phyloP scores from a whole-genome alignment of 2,113 vertebrate genomes.

The Cyrtonyx montezumae region DNA sequence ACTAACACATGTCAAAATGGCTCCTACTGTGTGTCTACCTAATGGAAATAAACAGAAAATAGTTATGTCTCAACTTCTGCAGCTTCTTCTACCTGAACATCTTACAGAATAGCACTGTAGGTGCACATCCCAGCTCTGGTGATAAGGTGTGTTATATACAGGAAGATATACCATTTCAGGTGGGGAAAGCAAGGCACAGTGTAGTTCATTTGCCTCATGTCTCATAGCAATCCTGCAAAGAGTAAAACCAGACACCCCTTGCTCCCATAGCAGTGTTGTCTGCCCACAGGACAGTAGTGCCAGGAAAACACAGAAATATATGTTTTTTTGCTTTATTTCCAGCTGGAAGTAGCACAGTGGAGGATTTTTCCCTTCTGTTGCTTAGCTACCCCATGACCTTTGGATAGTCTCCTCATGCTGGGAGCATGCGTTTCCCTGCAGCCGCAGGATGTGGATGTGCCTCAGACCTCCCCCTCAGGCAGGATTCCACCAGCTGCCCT shows the following conservation, averaged over 20 bases:
- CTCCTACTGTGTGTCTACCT: constrained; percentile 54
- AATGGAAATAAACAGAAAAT: constrained; percentile 51
- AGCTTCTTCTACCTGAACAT: constrained; percentile 7
- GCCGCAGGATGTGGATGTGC: neutral
- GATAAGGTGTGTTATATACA: neutral
- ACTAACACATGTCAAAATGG: constrained; percentile 67
- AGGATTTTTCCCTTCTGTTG: constrained; percentile 46
- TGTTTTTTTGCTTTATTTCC: neutral
- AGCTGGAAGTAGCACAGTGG: constrained; percentile 24
- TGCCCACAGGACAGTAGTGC: neutral
- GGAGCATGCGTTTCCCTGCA: constrained; percentile 7
- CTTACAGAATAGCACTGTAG: neutral
- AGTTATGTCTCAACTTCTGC: constrained; percentile 1
- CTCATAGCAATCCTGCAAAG: neutral
- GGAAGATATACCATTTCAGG: neutral
- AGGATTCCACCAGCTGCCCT: constrained; percentile 38
- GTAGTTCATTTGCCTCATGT: neutral
- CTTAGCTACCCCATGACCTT: constrained; percentile 61
- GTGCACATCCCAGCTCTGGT: neutral
- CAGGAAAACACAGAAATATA: neutral
- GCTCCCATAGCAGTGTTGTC: neutral
- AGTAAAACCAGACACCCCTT: neutral
- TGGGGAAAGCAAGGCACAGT: neutral
- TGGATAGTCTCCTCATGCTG: constrained; percentile 49
- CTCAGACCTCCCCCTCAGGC: neutral